Conservation (phyloP, 2,113 vertebrate genomes). For the Prionailurus bengalensis region DNA sequence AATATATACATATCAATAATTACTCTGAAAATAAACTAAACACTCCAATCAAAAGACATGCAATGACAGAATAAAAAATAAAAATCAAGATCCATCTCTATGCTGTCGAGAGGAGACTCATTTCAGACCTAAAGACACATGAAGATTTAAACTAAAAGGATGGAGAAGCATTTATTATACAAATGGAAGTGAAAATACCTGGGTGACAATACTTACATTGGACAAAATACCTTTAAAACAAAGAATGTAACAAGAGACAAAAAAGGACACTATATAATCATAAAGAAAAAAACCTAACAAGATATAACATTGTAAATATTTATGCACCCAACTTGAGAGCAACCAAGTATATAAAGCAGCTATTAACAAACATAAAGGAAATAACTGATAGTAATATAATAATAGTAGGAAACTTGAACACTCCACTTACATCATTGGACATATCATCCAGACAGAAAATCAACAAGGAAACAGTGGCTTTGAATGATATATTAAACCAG, state of each 20-base stretch:
- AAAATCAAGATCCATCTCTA: neutral
- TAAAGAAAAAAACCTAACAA: neutral
- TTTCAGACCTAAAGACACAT: neutral
- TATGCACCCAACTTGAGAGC: neutral
- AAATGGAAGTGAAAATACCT: neutral
- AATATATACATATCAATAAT: neutral
- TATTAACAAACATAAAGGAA: neutral
- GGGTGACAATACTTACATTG: neutral
- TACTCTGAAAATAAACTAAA: neutral
- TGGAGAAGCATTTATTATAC: neutral
- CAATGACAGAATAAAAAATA: neutral
- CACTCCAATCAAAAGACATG: neutral
- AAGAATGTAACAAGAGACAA: neutral
- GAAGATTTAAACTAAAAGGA: neutral
- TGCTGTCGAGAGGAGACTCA: neutral
- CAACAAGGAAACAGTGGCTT: neutral
- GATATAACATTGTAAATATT: neutral
- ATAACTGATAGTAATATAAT: neutral
- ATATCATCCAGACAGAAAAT: neutral
- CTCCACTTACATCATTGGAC: neutral
- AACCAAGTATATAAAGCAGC: neutral
- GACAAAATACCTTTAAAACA: neutral
- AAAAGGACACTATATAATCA: neutral
- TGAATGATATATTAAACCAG: neutral
- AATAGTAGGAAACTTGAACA: neutral